Evolutionary conservation across 2,797 vertebrate genomes (phyloP).

Genomic region (Lepidocolaptes lacrymiger): DNA sequence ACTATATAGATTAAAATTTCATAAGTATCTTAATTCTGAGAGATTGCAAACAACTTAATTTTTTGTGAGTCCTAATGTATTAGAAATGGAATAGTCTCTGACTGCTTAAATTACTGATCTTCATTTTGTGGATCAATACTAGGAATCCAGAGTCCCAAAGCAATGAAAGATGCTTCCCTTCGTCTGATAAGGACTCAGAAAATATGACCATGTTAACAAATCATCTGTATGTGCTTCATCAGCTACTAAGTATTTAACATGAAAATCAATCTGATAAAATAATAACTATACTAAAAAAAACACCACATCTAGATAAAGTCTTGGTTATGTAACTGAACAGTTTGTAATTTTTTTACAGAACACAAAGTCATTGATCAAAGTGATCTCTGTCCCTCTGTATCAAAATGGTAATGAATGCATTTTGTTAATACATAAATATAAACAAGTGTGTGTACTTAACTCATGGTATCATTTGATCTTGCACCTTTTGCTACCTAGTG

Average conservation of each 20-base stretch:
- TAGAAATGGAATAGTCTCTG: not conserved
- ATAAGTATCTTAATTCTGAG: not conserved
- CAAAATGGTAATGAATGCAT: not conserved
- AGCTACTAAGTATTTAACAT: not conserved
- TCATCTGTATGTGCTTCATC: not conserved
- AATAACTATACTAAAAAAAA: not conserved
- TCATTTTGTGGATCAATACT: not conserved
- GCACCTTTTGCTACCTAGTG: not conserved
- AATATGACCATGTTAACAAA: not conserved
- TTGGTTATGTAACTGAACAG: not conserved
- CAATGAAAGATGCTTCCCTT: not conserved
- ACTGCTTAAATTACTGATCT: not conserved
- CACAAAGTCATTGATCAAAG: not conserved
- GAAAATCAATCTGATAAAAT: not conserved
- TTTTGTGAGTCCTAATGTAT: not conserved
- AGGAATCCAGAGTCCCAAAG: not conserved
- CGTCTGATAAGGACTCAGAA: not conserved
- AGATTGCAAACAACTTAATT: not conserved
- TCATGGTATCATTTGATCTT: fast-evolving
- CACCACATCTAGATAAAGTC: not conserved
- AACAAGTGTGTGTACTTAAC: not conserved
- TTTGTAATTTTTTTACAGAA: not conserved
- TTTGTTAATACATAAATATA: not conserved
- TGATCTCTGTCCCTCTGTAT: not conserved
- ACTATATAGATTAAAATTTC: not conserved